Base-by-base conservation (phyloP, 2,113 vertebrate genomes). In the Trochalopteron elliotii region DNA sequence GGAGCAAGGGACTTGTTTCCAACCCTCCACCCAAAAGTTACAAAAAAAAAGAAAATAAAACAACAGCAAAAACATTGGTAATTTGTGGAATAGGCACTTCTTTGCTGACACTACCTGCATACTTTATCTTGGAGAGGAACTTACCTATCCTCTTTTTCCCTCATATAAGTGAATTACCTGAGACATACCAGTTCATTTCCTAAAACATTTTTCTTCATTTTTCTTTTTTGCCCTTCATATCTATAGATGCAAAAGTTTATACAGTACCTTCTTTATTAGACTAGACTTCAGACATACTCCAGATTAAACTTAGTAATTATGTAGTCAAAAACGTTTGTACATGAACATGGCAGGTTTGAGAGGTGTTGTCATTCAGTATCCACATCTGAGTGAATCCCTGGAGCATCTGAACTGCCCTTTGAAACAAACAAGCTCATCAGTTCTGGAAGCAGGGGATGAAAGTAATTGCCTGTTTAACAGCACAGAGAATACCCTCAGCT, bases 11-110 rank as follows among this genome's bases (percentile, higher is more conserved):
- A 68, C 15, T 64, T 56, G 3, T 39, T 87, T 75, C 53, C 47
- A 84, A 17, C 5, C 1, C 7, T 35, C 19, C 21, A 44, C 10
- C 2, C 3, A 65, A 30, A 72, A 30, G 5, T 59, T 55, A 0
- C 45, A 45, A 82, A 74, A 74, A 81, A 84, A 18, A 5, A 0
- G 2, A 20, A 17, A 70, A 75, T 23, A 63, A 71, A 82, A 3
- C 24, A 82, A 28, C 7, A 52, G 28, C 25, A 70, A 75, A 79
- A 85, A 40, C 22, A 53, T 12, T 57, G 23, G 14, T 57, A 27
- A 80, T 90, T 35, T 83, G 19, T 69, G 37, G 12, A 40, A 42
- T 28, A 30, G 3, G 15, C 70, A 17, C 20, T 82, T 49, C 35
- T 19, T 67, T 42, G 15, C 18, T 45, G 23, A 55, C 42, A 39